A percentile compares a stretch with the other conserved stretches of the same genome.
These are phyloP conservation scores for Syrrhaptes paradoxus DNA, from an alignment of 2,113 vertebrate genomes.

Conservation along the genomic window DNA sequence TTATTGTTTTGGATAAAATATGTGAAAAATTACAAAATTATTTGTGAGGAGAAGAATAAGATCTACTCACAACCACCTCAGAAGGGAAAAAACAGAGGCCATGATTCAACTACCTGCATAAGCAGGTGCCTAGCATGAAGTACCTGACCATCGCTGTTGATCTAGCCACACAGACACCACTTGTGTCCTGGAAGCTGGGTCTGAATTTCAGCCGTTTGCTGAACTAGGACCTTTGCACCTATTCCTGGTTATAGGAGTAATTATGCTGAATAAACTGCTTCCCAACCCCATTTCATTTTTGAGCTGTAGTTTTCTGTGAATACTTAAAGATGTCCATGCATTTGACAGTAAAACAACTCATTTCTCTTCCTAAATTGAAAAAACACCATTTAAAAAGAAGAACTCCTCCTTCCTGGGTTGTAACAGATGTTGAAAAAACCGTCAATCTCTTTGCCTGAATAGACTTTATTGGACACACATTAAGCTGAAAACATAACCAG, in stretches of 20 bases:
- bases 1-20: slow-evolving; percentile 23
- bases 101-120: not conserved
- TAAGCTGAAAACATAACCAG: not conserved
- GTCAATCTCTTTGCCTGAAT: not conserved
- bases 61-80: not conserved
- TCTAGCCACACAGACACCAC: not conserved
- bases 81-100: not conserved
- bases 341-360: not conserved
- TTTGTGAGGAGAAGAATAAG: not conserved
- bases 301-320: not conserved
- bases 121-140: not conserved
- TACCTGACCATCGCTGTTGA: not conserved
- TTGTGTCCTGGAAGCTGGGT: not conserved
- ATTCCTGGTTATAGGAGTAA: not conserved
- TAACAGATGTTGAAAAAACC: not conserved
- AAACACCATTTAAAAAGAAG: not conserved
- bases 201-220: not conserved
- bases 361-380: not conserved
- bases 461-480: not conserved
- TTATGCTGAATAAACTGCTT: not conserved
- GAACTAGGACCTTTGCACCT: not conserved
- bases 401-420: not conserved
- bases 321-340: not conserved
- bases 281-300: not conserved
- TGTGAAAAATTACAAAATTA: not conserved